Evolutionary conservation across 2,113 vertebrate genomes (phyloP), one percentile per base, ranked within the genome.

Genomic region (Mobula hypostoma): DNA sequence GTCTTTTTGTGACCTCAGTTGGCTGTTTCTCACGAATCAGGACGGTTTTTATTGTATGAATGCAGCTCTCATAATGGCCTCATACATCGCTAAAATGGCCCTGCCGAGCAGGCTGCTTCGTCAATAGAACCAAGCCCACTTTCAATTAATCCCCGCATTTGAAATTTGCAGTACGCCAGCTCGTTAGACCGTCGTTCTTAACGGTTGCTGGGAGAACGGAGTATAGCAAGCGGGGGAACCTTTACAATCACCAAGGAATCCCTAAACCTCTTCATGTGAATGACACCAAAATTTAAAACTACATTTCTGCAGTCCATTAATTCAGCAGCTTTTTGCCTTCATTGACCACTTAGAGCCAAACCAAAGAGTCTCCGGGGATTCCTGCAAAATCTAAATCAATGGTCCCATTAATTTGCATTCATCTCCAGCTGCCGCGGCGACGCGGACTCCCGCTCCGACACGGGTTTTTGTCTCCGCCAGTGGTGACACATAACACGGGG

Each of bases 381-480:
- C 56, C 58, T 85, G 58, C n/a, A 58, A 85, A 61, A 29, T 85
- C 82, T 85, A 85, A 85, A 85, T 85, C 82, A 61, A 85, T 85
- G 82, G 58, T 85, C 82, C 48, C 82, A 61, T 85, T 85, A 85
- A 85, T 61, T 29, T 85, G 48, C 48, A 58, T 58, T 27, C 56
- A 61, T 85, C 48, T 29, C 24, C 24, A 58, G 40, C 48, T 61
- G 48, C 82, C 40, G 79, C 79, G 40, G 40, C 5, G 0, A 15
- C 79, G 19, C 15, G 40, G 36, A 15, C 58, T 58, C 56, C 56
- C 2, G 82, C 14, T 58, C 21, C 5, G 48, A 61, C 8, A 27
- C 24, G 9, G 21, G 21, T 0, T 58, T 11, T 58, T 48, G 48
- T 48, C 11, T 29, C 48, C 56, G 12, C 48, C 48, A 58, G 58